These are phyloP conservation scores for Drosophila chauvacae DNA, from an alignment of 1,140 invertebrate species.

Conservation along the genomic window DNA sequence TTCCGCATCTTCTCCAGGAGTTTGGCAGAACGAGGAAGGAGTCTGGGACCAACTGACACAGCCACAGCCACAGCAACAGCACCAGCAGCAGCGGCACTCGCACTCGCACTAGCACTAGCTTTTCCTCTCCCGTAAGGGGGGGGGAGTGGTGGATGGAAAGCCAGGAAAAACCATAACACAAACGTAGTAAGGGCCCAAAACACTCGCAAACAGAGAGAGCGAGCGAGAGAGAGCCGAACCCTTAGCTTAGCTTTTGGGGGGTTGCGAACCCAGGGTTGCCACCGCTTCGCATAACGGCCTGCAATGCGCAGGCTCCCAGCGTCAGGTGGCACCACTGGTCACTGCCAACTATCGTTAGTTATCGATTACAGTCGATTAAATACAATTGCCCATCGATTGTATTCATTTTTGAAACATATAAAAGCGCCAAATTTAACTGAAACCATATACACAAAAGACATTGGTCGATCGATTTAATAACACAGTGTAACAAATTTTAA, in stretches of 20 bases:
- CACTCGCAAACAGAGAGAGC: constrained; percentile 31
- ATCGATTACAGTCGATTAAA: constrained; percentile 1
- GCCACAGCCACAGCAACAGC: constrained; percentile 32
- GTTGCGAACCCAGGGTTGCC: constrained; percentile 14
- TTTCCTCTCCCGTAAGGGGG: constrained; percentile 21
- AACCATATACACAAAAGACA: not conserved
- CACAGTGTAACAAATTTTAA: too few relatives aligned
- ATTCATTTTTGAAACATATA: not conserved
- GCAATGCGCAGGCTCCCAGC: constrained; percentile 32
- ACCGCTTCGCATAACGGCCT: not conserved
- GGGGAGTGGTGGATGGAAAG: constrained; percentile 12
- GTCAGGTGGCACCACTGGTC: constrained; percentile 23
- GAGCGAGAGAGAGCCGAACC: constrained; percentile 8
- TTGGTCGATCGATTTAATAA: too few relatives aligned
- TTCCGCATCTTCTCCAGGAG: constrained; percentile 7
- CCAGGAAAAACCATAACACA: constrained; percentile 58
- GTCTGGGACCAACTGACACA: constrained; percentile 26
- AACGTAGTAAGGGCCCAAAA: constrained; percentile 46
- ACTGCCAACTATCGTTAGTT: too few relatives aligned
- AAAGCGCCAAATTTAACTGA: not conserved
- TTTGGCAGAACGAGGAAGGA: constrained; percentile 3
- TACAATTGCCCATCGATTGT: not conserved
- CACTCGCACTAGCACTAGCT: constrained; percentile 43
- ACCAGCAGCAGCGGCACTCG: constrained; percentile 39
- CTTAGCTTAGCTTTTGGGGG: not conserved